These are phyloP conservation scores for Pithys albifrons DNA, from an alignment of 2,113 vertebrate genomes.

Conservation along the genomic window DNA sequence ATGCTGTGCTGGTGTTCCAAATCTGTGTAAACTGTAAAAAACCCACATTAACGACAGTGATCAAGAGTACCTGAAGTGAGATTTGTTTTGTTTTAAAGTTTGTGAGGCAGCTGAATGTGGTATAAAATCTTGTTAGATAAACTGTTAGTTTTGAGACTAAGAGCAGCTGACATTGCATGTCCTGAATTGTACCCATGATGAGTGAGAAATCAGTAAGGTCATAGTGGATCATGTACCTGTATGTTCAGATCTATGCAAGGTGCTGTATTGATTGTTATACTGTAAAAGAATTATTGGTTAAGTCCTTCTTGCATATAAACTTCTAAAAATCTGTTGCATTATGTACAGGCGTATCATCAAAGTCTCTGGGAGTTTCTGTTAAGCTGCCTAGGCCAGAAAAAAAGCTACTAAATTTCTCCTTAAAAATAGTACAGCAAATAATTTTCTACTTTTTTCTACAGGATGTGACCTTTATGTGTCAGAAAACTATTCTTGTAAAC, in stretches of 20 bases:
- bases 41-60: background rate
- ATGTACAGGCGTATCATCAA: background rate
- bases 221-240: background rate
- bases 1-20: background rate
- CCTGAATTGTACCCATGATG: background rate
- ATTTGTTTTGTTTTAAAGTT: background rate
- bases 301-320: background rate
- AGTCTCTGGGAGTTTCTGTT: background rate
- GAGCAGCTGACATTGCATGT: background rate
- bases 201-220: background rate
- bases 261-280: background rate
- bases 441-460: constrained; percentile 24
- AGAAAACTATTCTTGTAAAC: background rate
- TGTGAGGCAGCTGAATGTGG: background rate
- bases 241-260: background rate
- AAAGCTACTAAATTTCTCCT: background rate
- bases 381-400: background rate
- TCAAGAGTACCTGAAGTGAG: background rate
- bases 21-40: background rate
- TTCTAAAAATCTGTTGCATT: background rate
- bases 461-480: constrained; percentile 12
- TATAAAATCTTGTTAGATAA: background rate
- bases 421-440: constrained; percentile 6
- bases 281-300: background rate
- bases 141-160: background rate